A percentile compares a stretch with the other conserved stretches of the same genome.
phyloP scores from a whole-genome alignment of 1,140 invertebrate genomes.

The Drosophila ogumai region DNA sequence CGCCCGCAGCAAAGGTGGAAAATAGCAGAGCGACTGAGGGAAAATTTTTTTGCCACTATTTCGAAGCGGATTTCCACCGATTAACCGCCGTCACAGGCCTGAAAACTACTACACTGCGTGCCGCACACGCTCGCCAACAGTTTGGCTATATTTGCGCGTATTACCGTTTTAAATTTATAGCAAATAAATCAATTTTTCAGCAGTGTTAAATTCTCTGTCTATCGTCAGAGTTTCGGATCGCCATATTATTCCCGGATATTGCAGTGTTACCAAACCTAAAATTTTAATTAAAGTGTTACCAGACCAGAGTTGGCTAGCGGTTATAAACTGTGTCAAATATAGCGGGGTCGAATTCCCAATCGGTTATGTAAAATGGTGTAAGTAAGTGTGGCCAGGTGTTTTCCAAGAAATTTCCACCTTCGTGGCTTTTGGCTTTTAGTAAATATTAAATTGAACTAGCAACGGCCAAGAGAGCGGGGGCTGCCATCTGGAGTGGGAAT shows the following conservation, averaged over 20 bases:
- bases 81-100: slow-evolving; percentile 9
- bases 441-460: too few relatives aligned
- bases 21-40: slow-evolving; percentile 65
- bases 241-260: slow-evolving; percentile 76
- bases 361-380: too few relatives aligned
- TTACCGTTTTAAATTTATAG: slow-evolving; percentile 70
- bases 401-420: too few relatives aligned
- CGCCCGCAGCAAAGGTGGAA: slow-evolving; percentile 60
- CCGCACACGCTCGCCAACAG: slow-evolving; percentile 25
- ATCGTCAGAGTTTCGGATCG: slow-evolving; percentile 76
- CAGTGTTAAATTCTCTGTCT: slow-evolving; percentile 75
- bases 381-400: too few relatives aligned
- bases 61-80: slow-evolving; percentile 50
- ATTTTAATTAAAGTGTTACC: too few relatives aligned
- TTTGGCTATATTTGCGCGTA: slow-evolving; percentile 62
- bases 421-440: too few relatives aligned
- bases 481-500: neutral
- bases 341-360: too few relatives aligned
- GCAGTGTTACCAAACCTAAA: too few relatives aligned
- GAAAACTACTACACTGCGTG: slow-evolving; percentile 39
- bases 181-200: slow-evolving; percentile 75
- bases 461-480: too few relatives aligned
- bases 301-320: too few relatives aligned
- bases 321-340: too few relatives aligned
- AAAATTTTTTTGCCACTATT: slow-evolving; percentile 73